Evolutionary conservation across 2,888 invertebrate species (phyloP).

Genomic region (Heteromyza rotundicornis): DNA sequence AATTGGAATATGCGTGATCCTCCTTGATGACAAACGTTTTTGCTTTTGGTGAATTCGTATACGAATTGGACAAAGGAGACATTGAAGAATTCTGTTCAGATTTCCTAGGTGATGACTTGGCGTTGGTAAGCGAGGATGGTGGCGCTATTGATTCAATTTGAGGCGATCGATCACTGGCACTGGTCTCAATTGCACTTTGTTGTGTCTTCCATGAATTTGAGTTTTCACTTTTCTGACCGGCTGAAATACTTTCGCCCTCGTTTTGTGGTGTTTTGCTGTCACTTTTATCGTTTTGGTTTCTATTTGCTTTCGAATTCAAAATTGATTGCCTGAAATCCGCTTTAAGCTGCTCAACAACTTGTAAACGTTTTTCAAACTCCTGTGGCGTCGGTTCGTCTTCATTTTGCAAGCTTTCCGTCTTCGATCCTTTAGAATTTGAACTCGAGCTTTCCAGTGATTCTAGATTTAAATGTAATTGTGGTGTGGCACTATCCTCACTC

Average conservation of each 20-base stretch:
- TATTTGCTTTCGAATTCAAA: conserved; percentile 24
- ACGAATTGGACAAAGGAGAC: too few relatives aligned
- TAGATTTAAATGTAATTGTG: conserved; percentile 17
- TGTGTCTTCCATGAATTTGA: too few relatives aligned
- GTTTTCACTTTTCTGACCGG: not conserved
- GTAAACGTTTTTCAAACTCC: conserved; percentile 24
- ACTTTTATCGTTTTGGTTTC: not conserved
- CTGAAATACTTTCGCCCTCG: not conserved
- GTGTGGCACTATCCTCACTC: too few relatives aligned
- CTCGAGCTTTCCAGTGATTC: conserved; percentile 22
- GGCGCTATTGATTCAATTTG: conserved; percentile 20
- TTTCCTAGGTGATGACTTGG: too few relatives aligned
- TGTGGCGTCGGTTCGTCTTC: conserved; percentile 3
- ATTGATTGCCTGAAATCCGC: conserved; percentile 26
- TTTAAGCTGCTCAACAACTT: conserved; percentile 29
- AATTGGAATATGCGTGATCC: not conserved
- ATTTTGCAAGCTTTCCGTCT: conserved; percentile 2
- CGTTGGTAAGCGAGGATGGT: too few relatives aligned
- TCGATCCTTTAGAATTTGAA: not conserved
- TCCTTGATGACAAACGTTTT: not conserved
- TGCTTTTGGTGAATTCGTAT: too few relatives aligned
- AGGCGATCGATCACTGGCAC: not conserved
- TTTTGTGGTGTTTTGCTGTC: too few relatives aligned
- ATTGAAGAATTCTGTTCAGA: too few relatives aligned
- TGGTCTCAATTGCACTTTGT: too few relatives aligned